These are phyloP conservation scores for Esox lucius DNA, from an alignment of 2,797 vertebrate genomes.

Conservation along the genomic window DNA sequence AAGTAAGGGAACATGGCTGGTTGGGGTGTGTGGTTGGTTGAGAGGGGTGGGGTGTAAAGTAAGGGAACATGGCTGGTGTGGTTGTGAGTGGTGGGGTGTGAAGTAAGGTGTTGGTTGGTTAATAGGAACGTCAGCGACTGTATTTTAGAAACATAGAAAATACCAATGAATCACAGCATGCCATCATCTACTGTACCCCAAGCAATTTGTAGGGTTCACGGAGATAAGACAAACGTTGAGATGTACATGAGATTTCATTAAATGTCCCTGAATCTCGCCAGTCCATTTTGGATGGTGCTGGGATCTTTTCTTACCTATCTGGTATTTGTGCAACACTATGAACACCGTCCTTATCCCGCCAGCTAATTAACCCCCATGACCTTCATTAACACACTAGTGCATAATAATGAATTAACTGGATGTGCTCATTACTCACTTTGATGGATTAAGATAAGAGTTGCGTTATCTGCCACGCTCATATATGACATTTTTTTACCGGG, in stretches of 20 bases:
- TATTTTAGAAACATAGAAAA: no score
- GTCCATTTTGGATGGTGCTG: conserved; percentile 53
- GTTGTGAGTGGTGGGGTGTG: no score
- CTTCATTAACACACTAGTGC: conserved; percentile 74
- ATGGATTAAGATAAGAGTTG: conserved; percentile 72
- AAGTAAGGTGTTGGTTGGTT: no score
- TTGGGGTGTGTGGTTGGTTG: no score
- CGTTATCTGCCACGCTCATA: conserved; percentile 71
- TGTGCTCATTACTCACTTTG: conserved; percentile 71
- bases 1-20: no score
- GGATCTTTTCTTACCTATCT: conserved; percentile 65
- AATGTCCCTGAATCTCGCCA: conserved; percentile 22
- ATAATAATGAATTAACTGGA: conserved; percentile 77
- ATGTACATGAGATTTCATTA: background rate
- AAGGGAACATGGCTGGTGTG: background rate
- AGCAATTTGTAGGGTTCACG: background rate
- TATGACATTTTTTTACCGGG: conserved; percentile 62
- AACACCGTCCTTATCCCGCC: conserved; percentile 71
- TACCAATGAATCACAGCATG: background rate
- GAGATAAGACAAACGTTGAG: background rate
- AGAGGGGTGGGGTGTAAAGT: no score
- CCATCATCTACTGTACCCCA: conserved; percentile 4
- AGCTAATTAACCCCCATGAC: conserved; percentile 80
- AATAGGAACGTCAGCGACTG: no score
- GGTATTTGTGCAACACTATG: conserved; percentile 75